Evolutionary conservation across 2,888 invertebrate species (phyloP).

Genomic region (Apamea crenata): DNA sequence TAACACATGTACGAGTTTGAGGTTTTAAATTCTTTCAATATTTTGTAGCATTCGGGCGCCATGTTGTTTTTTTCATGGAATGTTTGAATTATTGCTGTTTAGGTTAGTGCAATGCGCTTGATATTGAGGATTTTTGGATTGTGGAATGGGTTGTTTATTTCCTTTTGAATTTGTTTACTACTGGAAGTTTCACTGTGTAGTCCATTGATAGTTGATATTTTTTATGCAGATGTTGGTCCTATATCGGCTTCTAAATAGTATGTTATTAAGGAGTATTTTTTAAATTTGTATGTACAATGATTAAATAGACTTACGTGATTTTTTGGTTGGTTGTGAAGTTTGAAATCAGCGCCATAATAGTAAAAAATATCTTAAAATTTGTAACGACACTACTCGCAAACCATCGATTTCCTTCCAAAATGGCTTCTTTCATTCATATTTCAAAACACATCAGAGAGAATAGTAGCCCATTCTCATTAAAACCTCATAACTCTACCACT

Average conservation of each 20-base stretch:
- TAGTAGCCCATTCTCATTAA: background rate
- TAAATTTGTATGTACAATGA: background rate
- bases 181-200: background rate
- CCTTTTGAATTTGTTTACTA: background rate
- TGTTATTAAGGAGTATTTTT: background rate
- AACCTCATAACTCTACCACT: background rate
- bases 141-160: background rate
- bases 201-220: background rate
- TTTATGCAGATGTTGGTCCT: background rate
- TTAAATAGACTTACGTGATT: background rate
- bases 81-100: slow-evolving; percentile 35
- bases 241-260: background rate
- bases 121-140: background rate
- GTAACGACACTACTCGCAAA: too few relatives aligned
- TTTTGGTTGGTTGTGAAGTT: background rate
- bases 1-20: slow-evolving; percentile 41
- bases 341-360: background rate
- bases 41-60: slow-evolving; percentile 28
- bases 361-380: background rate
- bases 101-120: slow-evolving; percentile 23
- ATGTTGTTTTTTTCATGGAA: background rate
- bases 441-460: background rate
- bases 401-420: background rate
- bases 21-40: slow-evolving; percentile 55
- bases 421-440: background rate